Conservation (phyloP, 2,797 vertebrate species). For the Sciaenops ocellatus region DNA sequence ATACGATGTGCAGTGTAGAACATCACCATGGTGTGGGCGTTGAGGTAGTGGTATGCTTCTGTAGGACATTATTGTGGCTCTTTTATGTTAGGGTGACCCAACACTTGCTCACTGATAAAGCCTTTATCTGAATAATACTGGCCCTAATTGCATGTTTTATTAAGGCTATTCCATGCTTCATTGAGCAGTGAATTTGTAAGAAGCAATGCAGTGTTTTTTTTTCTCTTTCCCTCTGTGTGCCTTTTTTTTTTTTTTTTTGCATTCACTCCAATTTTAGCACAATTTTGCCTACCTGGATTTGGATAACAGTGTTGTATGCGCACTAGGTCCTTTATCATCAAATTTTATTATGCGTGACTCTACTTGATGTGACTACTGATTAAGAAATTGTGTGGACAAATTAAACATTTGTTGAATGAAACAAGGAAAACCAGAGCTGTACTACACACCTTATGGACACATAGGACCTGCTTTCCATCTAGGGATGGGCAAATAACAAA, state of each 20-base stretch:
- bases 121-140: constrained; percentile 77
- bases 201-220: constrained; percentile 57
- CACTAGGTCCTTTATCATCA: constrained; percentile 23
- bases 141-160: constrained; percentile 80
- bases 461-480: constrained; percentile 28
- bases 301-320: constrained; percentile 16
- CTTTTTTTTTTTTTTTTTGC: constrained; percentile 11
- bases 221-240: constrained; percentile 36
- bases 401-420: background rate
- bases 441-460: background rate
- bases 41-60: constrained; percentile 83
- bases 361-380: no score
- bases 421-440: background rate
- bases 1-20: constrained; percentile 80
- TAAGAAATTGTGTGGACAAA: constrained; percentile 22
- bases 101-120: constrained; percentile 64
- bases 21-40: constrained; percentile 85
- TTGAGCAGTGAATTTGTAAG: constrained; percentile 77
- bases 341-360: constrained; percentile 28
- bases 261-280: constrained; percentile 37
- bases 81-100: constrained; percentile 52
- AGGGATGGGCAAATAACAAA: constrained; percentile 35
- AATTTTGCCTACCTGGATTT: constrained; percentile 38
- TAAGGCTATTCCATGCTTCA: constrained; percentile 75
- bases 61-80: constrained; percentile 78